Conservation (phyloP, 2,797 vertebrate genomes). For the Gastrophryne carolinensis region DNA sequence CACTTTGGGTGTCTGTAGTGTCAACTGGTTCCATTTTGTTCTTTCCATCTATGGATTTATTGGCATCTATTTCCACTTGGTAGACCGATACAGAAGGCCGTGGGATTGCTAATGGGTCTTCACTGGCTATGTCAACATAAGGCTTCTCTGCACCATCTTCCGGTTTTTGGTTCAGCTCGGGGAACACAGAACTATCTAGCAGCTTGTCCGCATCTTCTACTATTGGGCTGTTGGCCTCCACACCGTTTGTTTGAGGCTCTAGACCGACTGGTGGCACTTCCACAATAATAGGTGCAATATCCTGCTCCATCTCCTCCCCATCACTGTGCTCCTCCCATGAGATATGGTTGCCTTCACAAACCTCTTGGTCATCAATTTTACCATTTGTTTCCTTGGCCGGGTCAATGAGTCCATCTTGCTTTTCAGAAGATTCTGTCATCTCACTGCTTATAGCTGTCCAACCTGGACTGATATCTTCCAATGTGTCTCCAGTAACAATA, state of each 20-base stretch:
- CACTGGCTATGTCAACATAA: conserved; percentile 5
- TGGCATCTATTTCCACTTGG: conserved; percentile 56
- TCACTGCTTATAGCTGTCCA: conserved; percentile 6
- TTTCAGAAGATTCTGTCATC: neutral
- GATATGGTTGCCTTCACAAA: conserved; percentile 37
- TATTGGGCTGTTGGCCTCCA: neutral
- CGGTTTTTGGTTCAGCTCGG: neutral
- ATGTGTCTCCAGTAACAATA: neutral
- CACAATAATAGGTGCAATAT: neutral
- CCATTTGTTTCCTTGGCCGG: conserved; percentile 17
- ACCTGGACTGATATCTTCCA: conserved; percentile 9
- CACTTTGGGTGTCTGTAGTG: conserved; percentile 27
- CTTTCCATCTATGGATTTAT: conserved; percentile 28
- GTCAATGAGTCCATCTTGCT: neutral
- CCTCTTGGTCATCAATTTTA: neutral
- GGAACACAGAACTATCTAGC: neutral
- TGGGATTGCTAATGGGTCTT: neutral
- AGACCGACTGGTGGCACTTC: neutral
- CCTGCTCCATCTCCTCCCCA: conserved; percentile 49
- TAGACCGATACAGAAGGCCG: conserved; percentile 47
- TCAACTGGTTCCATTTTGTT: conserved; percentile 7
- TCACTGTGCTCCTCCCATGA: conserved; percentile 27
- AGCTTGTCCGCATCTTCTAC: neutral
- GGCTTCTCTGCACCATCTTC: neutral
- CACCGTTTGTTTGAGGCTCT: conserved; percentile 22